Evolutionary conservation across 1,140 invertebrate genomes (phyloP), one percentile per base, ranked within the genome.

Genomic region (Steinernema feltiae): DNA sequence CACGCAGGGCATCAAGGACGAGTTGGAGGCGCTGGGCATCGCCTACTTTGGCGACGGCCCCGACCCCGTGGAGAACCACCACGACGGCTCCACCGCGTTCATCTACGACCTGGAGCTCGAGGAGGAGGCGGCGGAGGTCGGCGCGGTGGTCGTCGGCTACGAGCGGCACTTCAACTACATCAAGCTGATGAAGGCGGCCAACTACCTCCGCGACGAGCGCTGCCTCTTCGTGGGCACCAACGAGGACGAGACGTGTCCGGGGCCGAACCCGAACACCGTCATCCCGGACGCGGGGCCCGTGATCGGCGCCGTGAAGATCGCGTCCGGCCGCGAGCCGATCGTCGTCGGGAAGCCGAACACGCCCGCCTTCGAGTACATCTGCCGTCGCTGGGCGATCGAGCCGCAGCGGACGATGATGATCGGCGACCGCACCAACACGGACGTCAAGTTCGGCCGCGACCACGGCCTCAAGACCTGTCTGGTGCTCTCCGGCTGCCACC

Each of bases 81-180:
- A 74, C 15, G 82, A 79, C 21, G 76, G 82, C 32, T 53, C 7
- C 7, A 41, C 48, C 46, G 75, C 83, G 21, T 84, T 84, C 72
- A 85, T 84, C 35, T 86, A 81, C 73, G 82, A 86, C 46, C 72
- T 87, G 30, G 76, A 87, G 30, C 71, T 86, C 24, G 84, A 87
- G 31, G 80, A 84, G 69, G 69, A 86, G 12, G 46, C 48, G 32
- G 78, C 83, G n/a, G 70, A 95, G 80, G 91, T 97, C 75, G 92
- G 91, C 7, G 93, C 94, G n/a, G 95, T 98, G 3, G 89, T 97
- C 29, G 93, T 97, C 71, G 95, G 94, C 29, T 97, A 95, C 88
- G 95, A 98, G 88, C 90, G 92, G 70, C 91, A 97, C 87, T 91
- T 98, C 77, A 95, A 91, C 85, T 96, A 93, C 84, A 90, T 91